phyloP scores from a whole-genome alignment of 2,888 invertebrate genomes.

The Spodoptera picta region DNA sequence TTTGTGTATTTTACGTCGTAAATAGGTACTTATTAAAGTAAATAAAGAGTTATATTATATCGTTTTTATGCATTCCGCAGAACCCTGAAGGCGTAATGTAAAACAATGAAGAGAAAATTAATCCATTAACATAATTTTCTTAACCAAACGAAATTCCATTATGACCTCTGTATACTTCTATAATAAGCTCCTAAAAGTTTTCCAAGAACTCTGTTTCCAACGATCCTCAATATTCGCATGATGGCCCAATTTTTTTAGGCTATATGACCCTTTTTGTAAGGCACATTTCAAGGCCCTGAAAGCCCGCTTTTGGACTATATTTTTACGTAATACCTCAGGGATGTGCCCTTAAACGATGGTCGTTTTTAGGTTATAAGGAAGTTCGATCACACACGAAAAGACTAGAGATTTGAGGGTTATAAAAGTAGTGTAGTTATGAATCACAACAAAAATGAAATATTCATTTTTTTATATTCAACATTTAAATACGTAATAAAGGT shows the following conservation, averaged over 20 bases:
- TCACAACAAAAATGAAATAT: too few relatives aligned
- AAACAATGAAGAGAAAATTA: too few relatives aligned
- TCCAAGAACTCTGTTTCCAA: conserved; percentile 16
- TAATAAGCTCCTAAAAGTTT: conserved; percentile 9
- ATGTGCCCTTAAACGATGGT: conserved; percentile 20
- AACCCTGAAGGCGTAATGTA: too few relatives aligned
- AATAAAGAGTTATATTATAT: too few relatives aligned
- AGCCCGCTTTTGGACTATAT: conserved; percentile 13
- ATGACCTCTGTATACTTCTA: conserved; percentile 2
- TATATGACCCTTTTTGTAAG: conserved; percentile 17
- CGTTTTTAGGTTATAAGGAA: conserved; percentile 19
- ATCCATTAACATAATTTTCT: too few relatives aligned
- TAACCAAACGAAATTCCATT: conserved; percentile 7
- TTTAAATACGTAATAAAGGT: too few relatives aligned
- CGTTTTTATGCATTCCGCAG: too few relatives aligned
- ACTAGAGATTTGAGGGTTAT: background rate
- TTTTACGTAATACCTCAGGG: conserved; percentile 21
- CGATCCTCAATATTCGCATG: conserved; percentile 26
- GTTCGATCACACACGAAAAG: background rate
- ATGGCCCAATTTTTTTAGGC: conserved; percentile 12
- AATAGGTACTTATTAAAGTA: too few relatives aligned
- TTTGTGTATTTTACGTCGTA: too few relatives aligned
- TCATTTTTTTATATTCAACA: too few relatives aligned
- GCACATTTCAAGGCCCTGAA: conserved; percentile 29
- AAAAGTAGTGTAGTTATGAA: conserved; percentile 7